These are phyloP conservation scores for Lathronympha strigana DNA, from an alignment of 2,888 invertebrate genomes.

Conservation along the genomic window DNA sequence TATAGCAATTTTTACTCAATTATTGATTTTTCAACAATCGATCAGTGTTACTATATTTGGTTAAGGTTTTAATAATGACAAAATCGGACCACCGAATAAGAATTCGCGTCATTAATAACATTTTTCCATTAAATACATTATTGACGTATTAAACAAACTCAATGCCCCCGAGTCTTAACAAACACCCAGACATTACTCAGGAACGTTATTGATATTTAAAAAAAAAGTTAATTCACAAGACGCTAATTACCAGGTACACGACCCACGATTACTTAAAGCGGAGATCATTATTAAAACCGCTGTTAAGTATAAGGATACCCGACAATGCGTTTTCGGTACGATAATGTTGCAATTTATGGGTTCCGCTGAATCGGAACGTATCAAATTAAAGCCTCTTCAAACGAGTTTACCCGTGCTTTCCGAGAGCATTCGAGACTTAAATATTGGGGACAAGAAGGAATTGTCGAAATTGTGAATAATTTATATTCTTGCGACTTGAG, in stretches of 20 bases:
- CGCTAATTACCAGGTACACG: slow-evolving; percentile 42
- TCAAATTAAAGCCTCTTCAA: slow-evolving; percentile 30
- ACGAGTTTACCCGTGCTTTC: slow-evolving; percentile 19
- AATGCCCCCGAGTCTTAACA: slow-evolving; percentile 32
- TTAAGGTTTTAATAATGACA: slow-evolving; percentile 4
- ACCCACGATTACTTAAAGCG: slow-evolving; percentile 44
- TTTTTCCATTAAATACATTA: slow-evolving; percentile 31
- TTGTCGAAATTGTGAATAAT: neutral
- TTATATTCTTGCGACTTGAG: neutral
- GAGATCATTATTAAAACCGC: slow-evolving; percentile 46
- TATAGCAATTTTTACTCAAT: neutral
- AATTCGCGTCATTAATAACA: slow-evolving; percentile 37
- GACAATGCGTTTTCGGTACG: slow-evolving; percentile 24
- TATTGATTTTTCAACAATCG: neutral
- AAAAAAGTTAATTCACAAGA: slow-evolving; percentile 43
- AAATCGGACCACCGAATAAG: slow-evolving; percentile 26
- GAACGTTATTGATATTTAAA: slow-evolving; percentile 47
- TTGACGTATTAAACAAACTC: slow-evolving; percentile 37
- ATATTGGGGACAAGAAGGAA: slow-evolving; percentile 10
- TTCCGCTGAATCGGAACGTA: slow-evolving; percentile 26
- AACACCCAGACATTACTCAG: slow-evolving; percentile 42
- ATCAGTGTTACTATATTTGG: neutral
- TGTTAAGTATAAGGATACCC: slow-evolving; percentile 34
- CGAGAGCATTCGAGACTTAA: slow-evolving; percentile 11
- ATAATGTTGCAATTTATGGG: slow-evolving; percentile 28